Conservation (phyloP, 2,113 vertebrate species). For the Phocoena phocoena region DNA sequence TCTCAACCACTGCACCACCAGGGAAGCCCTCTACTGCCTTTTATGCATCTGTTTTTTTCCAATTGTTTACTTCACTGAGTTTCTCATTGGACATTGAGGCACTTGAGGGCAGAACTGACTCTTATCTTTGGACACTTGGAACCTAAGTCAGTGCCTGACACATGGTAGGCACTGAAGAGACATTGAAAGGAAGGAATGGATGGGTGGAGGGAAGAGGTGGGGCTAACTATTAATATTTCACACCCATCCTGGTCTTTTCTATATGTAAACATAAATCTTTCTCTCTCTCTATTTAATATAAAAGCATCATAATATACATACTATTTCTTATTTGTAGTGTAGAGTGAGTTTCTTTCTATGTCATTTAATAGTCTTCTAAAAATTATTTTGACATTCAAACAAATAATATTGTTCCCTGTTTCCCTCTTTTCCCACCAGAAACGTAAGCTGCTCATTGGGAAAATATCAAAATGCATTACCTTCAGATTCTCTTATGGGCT, state of each 20-base stretch:
- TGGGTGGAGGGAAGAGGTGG: not conserved
- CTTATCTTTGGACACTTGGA: not conserved
- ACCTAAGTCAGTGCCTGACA: not conserved
- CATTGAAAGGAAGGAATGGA: not conserved
- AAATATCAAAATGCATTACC: constrained; percentile 31
- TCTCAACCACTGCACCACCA: too few relatives aligned
- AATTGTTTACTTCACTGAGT: not conserved
- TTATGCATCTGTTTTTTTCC: not conserved
- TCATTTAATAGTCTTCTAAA: not conserved
- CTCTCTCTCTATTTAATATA: not conserved
- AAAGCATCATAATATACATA: not conserved
- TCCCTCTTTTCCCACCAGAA: not conserved
- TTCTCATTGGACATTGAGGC: not conserved
- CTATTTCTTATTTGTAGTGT: not conserved
- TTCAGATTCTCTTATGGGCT: not conserved
- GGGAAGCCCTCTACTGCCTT: not conserved
- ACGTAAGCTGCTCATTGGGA: not conserved
- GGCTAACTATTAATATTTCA: not conserved
- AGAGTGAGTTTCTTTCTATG: not conserved
- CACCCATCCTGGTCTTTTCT: not conserved
- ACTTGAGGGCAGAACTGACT: not conserved
- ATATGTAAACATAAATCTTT: not conserved
- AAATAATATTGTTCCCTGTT: not conserved
- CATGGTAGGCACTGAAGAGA: not conserved
- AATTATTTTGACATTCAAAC: constrained; percentile 26